Base-by-base conservation (phyloP, 2,888 invertebrate genomes). In the Zaprionus obscuricornis region DNA sequence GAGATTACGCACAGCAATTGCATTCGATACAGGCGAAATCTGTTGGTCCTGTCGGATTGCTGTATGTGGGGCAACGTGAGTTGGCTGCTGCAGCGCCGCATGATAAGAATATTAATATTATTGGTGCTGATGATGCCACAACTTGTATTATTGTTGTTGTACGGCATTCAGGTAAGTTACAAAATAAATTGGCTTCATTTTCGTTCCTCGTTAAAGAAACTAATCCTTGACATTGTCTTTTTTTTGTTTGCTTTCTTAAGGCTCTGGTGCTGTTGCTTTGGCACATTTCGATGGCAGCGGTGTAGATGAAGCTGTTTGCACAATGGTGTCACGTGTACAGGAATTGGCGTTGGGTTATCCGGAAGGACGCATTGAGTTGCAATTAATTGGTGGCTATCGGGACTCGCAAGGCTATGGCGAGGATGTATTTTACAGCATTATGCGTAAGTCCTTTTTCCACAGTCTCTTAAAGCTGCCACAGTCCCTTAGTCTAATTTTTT, bases 81-180 rank as follows among this genome's bases (percentile, higher is more conserved):
- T 93, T 96, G 91, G 98, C 97, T 2, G 96, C 96, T 29, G 96
- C 96, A 2, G 93, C 95, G 66, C 97, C 97, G 13, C 96, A 96
- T 89, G 98, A 98, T 92, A 97, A 97, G 92, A 96, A 96, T 89
- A 95, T 97, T 74, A 95, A 92, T 90, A 95, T 97, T 86, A 92
- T 98, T 76, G 98, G 98, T 75, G 96, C 97, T 68, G 98, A 98
- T 91, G 97, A 97, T 91, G 95, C 95, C 87, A 98, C 98, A 81
- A 97, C 97, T 77, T 98, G 98, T 91, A 95, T 97, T 89, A 96
- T 97, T 89, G 96, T 96, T 71, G 95, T 98, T 69, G 93, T 98
- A 56, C 93, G 97, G 90, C 97, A 98, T 93, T 95, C 97, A 90
- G 97, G 98, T 97, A 91, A 73, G 87, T 66, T 33, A 18, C n/a